Evolutionary conservation across 2,797 vertebrate species (phyloP), one percentile per base, ranked within the genome.

Genomic region (Pipistrellus pipistrellus): DNA sequence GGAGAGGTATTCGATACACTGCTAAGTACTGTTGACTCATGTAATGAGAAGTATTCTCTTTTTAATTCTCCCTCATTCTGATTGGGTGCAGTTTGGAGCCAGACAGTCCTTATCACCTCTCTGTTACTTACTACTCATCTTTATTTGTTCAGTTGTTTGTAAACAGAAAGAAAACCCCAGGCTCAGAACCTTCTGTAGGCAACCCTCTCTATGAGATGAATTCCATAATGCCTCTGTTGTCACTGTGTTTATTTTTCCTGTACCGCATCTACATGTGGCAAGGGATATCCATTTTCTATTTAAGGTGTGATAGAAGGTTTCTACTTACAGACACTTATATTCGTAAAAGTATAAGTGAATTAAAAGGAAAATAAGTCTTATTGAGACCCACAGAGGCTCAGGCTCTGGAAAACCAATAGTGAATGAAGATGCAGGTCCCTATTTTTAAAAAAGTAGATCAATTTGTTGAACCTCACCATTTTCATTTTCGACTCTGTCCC

Each of bases 21-120:
- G 6, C 32, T 71, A 88, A 92, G 48, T 64, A 53, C 8, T 20
- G 7, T 76, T 21, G 25, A 76, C 62, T 72, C 4, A 0, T 53
- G 10, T 13, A 64, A 51, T 27, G 38, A 71, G 17, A 75, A 23
- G 3, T 32, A 44, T n/a, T 85, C 10, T 13, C 9, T 87, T 75
- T 94, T 90, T 44, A 68, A 78, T 41, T 68, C 69, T 89, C 30
- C 5, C 46, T 53, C 5, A 35, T 97, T 92, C 53, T 86, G 27
- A 91, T 75, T 78, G 83, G 35, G 57, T 48, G 4, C 8, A 6
- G 1, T 41, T 77, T 59, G 14, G 27, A 92, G 66, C 55, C 38
- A 51, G 30, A 38, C 68, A 83, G 18, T 30, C 57, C 35, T 46
- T 85, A 87, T 92, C 55, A 32, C 41, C 17, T 73, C 30, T 71